These are phyloP conservation scores for Hypercompe scribonia DNA, from an alignment of 2,888 invertebrate species.

Conservation along the genomic window DNA sequence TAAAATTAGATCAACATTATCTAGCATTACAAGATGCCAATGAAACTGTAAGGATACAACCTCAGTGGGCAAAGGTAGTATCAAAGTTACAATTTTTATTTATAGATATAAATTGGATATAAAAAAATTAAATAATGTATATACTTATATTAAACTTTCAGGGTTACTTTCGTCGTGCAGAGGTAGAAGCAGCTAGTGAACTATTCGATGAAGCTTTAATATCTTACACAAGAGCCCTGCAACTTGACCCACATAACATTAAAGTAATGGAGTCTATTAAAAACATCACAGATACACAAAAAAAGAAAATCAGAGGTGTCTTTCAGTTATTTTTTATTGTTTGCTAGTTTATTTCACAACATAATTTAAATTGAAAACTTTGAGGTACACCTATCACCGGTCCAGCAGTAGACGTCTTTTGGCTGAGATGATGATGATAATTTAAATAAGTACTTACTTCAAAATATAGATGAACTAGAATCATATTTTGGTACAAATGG, in stretches of 20 bases:
- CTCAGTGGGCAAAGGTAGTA: slow-evolving; percentile 92
- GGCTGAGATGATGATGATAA: too few relatives aligned
- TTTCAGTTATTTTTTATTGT: background rate
- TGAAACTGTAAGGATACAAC: slow-evolving; percentile 90
- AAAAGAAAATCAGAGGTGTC: slow-evolving; percentile 88
- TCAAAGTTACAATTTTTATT: background rate
- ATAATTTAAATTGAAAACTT: background rate
- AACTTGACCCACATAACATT: slow-evolving; percentile 89
- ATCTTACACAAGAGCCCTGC: slow-evolving; percentile 89
- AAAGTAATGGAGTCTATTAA: slow-evolving; percentile 88
- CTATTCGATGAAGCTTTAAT: slow-evolving; percentile 89
- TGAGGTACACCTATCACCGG: too few relatives aligned
- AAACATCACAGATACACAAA: slow-evolving; percentile 85
- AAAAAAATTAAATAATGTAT: background rate
- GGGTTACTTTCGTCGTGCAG: slow-evolving; percentile 91
- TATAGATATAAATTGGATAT: background rate
- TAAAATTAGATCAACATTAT: slow-evolving; percentile 92
- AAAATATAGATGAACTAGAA: too few relatives aligned
- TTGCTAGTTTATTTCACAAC: background rate
- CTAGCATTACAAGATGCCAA: slow-evolving; percentile 92
- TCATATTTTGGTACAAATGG: too few relatives aligned
- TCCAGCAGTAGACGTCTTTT: too few relatives aligned
- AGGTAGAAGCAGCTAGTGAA: slow-evolving; percentile 90
- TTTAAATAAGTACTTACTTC: too few relatives aligned
- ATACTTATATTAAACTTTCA: slow-evolving; percentile 55